These are phyloP conservation scores for Bombylius major DNA, from an alignment of 2,888 invertebrate species.

Conservation along the genomic window DNA sequence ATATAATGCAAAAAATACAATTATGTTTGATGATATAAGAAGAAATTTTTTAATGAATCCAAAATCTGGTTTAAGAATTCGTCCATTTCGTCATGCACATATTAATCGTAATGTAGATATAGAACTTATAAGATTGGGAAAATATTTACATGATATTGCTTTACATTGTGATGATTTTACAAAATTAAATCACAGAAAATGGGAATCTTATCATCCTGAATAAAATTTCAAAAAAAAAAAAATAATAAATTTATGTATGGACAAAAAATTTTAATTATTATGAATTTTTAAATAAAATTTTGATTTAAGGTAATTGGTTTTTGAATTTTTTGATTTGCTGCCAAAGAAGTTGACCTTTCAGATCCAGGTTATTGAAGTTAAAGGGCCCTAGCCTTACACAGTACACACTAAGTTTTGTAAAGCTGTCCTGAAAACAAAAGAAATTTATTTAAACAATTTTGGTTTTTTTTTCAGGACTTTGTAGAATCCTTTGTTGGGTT, in stretches of 20 bases:
- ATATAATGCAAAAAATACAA: conserved; percentile 81
- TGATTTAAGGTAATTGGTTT: background rate
- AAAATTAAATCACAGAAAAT: conserved; percentile 74
- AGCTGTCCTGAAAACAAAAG: too few relatives aligned
- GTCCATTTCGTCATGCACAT: conserved; percentile 85
- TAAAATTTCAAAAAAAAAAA: too few relatives aligned
- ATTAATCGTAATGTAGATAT: conserved; percentile 70
- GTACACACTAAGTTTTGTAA: too few relatives aligned
- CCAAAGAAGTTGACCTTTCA: too few relatives aligned
- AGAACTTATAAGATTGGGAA: conserved; percentile 67
- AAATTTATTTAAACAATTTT: too few relatives aligned
- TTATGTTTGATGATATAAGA: conserved; percentile 95
- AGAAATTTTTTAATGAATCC: conserved; percentile 97
- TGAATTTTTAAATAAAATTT: background rate
- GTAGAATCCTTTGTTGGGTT: too few relatives aligned
- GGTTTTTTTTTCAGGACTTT: too few relatives aligned
- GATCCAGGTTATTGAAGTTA: too few relatives aligned
- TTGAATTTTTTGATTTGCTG: too few relatives aligned
- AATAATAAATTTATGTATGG: background rate
- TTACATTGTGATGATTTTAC: conserved; percentile 68
- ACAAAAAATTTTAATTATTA: background rate
- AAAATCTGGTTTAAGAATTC: conserved; percentile 78
- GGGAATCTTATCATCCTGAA: conserved; percentile 61
- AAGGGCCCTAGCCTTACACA: too few relatives aligned
- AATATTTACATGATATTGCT: conserved; percentile 74